Evolutionary conservation across 2,888 invertebrate genomes (phyloP).

Genomic region (Aplocera efformata): DNA sequence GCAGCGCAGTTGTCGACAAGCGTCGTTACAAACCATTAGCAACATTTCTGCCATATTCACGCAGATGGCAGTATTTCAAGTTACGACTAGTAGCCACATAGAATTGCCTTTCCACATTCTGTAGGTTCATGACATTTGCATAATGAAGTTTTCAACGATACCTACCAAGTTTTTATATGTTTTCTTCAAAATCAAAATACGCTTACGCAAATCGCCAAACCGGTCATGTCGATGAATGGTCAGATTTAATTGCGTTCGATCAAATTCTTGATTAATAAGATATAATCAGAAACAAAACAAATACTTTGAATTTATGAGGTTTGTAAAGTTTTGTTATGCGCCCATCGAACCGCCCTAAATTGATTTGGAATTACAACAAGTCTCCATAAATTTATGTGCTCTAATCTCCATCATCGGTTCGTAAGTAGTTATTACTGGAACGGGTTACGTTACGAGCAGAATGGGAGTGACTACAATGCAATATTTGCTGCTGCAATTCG

Average conservation of each 20-base stretch:
- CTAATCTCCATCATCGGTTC: slow-evolving; percentile 44
- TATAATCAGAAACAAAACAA: slow-evolving; percentile 37
- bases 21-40: slow-evolving; percentile 57
- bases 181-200: slow-evolving; percentile 26
- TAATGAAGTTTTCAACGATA: slow-evolving; percentile 39
- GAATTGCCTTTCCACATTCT: slow-evolving; percentile 43
- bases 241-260: slow-evolving; percentile 37
- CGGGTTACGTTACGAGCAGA: slow-evolving; percentile 35
- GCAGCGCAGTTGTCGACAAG: slow-evolving; percentile 50
- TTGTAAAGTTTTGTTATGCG: slow-evolving; percentile 38
- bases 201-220: slow-evolving; percentile 32
- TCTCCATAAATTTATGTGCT: slow-evolving; percentile 37
- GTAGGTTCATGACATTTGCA: slow-evolving; percentile 41
- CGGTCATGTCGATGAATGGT: slow-evolving; percentile 36
- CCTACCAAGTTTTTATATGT: slow-evolving; percentile 9
- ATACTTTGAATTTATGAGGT: slow-evolving; percentile 36
- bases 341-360: slow-evolving; percentile 31
- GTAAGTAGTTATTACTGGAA: slow-evolving; percentile 43
- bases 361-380: slow-evolving; percentile 41
- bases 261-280: slow-evolving; percentile 41
- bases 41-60: slow-evolving; percentile 53
- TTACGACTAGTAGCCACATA: slow-evolving; percentile 28
- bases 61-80: slow-evolving; percentile 41
- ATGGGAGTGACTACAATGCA: slow-evolving; percentile 53
- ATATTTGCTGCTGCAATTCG: slow-evolving; percentile 46